Conservation (phyloP, 2,113 vertebrate genomes). For the Gavia stellata region DNA sequence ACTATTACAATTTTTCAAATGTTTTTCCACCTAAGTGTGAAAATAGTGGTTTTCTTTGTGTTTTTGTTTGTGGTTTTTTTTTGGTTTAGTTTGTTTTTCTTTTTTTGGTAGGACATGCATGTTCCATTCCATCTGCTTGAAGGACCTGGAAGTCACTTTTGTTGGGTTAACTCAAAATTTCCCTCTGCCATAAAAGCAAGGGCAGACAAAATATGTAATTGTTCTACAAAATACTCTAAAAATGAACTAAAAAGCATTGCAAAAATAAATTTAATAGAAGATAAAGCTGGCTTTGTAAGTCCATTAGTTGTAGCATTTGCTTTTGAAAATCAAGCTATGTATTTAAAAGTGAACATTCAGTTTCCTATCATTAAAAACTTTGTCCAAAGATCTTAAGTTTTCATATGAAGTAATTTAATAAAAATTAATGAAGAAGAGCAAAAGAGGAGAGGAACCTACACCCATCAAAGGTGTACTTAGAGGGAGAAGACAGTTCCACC, state of each 20-base stretch:
- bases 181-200: background rate
- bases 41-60: background rate
- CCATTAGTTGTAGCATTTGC: background rate
- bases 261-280: background rate
- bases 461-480: background rate
- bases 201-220: background rate
- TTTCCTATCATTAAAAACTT: background rate
- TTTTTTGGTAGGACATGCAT: background rate
- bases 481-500: background rate
- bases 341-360: background rate
- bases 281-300: background rate
- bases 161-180: background rate
- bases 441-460: background rate
- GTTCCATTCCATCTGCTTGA: background rate
- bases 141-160: background rate
- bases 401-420: background rate
- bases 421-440: background rate
- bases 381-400: background rate
- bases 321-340: background rate
- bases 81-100: background rate
- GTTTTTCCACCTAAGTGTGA: background rate
- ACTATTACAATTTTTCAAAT: background rate
- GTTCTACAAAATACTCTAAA: background rate
- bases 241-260: background rate
- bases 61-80: background rate